Evolutionary conservation across 2,888 invertebrate species (phyloP).

Genomic region (Tuberolachnus salignus): DNA sequence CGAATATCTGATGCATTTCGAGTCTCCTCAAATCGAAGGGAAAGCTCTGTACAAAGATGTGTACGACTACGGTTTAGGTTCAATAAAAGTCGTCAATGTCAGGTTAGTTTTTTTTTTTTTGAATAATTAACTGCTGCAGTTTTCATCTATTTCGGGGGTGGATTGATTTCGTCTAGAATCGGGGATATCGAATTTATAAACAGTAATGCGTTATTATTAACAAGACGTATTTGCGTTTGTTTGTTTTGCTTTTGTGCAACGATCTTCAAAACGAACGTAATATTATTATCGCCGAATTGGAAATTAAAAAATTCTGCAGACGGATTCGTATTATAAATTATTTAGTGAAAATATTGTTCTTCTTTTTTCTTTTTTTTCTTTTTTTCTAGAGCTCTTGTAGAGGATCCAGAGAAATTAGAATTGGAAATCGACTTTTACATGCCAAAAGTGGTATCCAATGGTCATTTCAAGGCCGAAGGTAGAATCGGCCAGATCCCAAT

Average conservation of each 20-base stretch:
- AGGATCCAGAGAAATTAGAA: constrained; percentile 66
- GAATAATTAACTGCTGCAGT: too few relatives aligned
- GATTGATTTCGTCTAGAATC: too few relatives aligned
- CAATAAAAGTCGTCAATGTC: constrained; percentile 59
- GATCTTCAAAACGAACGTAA: too few relatives aligned
- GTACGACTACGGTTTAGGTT: constrained; percentile 59
- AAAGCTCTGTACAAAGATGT: constrained; percentile 60
- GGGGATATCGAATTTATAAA: too few relatives aligned
- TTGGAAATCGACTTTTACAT: constrained; percentile 68
- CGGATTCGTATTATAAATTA: neutral
- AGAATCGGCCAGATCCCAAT: constrained; percentile 69
- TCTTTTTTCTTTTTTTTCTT: too few relatives aligned
- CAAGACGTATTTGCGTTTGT: too few relatives aligned
- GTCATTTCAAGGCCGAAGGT: constrained; percentile 70
- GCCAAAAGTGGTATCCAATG: constrained; percentile 67
- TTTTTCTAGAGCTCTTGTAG: constrained; percentile 63
- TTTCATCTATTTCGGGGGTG: too few relatives aligned
- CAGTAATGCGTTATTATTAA: too few relatives aligned
- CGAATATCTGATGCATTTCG: constrained; percentile 60
- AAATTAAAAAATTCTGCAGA: too few relatives aligned
- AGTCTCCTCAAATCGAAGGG: constrained; percentile 59
- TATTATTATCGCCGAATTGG: too few relatives aligned
- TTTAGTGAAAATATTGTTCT: neutral
- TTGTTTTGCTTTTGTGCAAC: too few relatives aligned
- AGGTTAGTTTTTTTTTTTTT: constrained; percentile 57